Percentiles rank a stretch among this genome's conserved stretches.
Conservation (phyloP, 2,797 vertebrate species). For the Onychomys torridus region DNA sequence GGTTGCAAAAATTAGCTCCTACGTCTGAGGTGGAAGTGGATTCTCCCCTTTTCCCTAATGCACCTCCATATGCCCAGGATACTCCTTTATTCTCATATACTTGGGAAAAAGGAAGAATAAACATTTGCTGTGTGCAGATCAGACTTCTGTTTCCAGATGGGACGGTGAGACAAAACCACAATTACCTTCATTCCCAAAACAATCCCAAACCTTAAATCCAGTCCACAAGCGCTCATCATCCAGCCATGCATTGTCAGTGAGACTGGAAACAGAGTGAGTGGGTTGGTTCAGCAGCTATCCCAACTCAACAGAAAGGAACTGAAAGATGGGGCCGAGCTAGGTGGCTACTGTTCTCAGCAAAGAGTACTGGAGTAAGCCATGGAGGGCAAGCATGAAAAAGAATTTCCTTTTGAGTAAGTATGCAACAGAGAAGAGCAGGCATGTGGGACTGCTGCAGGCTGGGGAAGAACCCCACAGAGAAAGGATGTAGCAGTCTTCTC, state of each 20-base stretch:
- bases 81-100: background rate
- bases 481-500: background rate
- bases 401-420: background rate
- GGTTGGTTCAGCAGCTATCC: background rate
- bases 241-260: background rate
- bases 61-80: background rate
- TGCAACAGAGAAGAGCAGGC: background rate
- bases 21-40: background rate
- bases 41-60: background rate
- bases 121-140: background rate
- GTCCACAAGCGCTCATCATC: background rate
- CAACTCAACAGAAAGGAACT: background rate
- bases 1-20: background rate
- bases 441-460: background rate
- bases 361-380: background rate
- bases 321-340: background rate
- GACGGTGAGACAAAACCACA: background rate
- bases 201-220: background rate
- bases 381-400: background rate
- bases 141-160: conserved; percentile 18
- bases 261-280: background rate
- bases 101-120: background rate
- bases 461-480: background rate
- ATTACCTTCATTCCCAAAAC: background rate
- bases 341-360: background rate